phyloP scores from a whole-genome alignment of 2,888 invertebrate genomes.

The Nymphalis urticae region DNA sequence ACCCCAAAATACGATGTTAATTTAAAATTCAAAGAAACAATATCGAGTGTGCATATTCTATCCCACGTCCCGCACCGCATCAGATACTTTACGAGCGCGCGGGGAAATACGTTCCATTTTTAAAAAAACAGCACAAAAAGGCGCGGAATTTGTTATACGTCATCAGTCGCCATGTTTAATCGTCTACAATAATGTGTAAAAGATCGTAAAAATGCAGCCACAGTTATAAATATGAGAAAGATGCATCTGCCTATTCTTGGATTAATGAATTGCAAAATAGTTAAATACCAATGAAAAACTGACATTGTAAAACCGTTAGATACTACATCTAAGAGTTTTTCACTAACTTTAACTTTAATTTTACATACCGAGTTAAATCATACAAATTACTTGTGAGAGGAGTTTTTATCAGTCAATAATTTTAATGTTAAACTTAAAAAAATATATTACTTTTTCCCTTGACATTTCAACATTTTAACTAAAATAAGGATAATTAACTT shows the following conservation, averaged over 20 bases:
- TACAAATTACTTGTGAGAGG: no score
- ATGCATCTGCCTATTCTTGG: no score
- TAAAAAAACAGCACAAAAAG: constrained; percentile 55
- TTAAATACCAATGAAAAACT: no score
- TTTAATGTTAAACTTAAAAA: no score
- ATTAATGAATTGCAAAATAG: no score
- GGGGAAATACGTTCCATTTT: constrained; percentile 69
- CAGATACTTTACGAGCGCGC: constrained; percentile 71
- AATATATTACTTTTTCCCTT: neutral
- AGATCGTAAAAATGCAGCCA: no score
- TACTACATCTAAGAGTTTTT: no score
- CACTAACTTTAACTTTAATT: no score
- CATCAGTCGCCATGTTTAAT: constrained; percentile 58
- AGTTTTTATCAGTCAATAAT: no score
- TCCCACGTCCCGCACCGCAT: constrained; percentile 53
- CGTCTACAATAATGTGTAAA: neutral
- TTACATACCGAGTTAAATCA: no score
- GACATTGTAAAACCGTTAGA: no score
- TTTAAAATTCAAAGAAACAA: constrained; percentile 80
- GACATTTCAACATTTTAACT: neutral
- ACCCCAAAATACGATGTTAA: constrained; percentile 41
- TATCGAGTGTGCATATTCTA: constrained; percentile 74
- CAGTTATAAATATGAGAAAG: no score
- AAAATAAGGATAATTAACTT: neutral
- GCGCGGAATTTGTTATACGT: constrained; percentile 55